Conservation (phyloP, 2,113 vertebrate species). For the Limanda limanda region DNA sequence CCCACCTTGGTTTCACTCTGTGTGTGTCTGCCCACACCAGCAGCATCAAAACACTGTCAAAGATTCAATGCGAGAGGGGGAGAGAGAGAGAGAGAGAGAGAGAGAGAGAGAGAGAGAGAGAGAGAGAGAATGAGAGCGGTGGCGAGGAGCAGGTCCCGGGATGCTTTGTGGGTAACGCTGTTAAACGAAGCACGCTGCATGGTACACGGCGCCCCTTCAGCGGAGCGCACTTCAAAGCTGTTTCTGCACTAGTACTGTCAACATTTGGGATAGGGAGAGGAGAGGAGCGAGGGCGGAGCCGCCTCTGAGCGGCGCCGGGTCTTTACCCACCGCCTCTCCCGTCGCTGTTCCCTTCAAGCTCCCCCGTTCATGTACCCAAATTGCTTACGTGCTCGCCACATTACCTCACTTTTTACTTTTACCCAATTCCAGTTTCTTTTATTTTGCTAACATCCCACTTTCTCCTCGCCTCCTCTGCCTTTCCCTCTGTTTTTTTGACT, state of each 20-base stretch:
- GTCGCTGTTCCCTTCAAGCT: slow-evolving; percentile 78
- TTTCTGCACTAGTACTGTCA: slow-evolving; percentile 85
- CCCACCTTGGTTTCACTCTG: slow-evolving; percentile 49
- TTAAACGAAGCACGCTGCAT: slow-evolving; percentile 78
- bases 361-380: slow-evolving; percentile 75
- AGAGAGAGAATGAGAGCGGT: slow-evolving; percentile 31
- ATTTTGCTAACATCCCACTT: slow-evolving; percentile 75
- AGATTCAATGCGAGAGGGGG: slow-evolving; percentile 49
- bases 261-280: slow-evolving; percentile 74
- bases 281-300: slow-evolving; percentile 79
- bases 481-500: slow-evolving; percentile 63
- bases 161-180: slow-evolving; percentile 77
- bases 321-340: slow-evolving; percentile 80
- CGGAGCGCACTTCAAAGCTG: slow-evolving; percentile 82
- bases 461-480: slow-evolving; percentile 62
- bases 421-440: slow-evolving; percentile 71
- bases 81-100: slow-evolving; percentile 47
- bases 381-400: slow-evolving; percentile 71
- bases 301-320: slow-evolving; percentile 81
- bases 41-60: slow-evolving; percentile 69
- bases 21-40: slow-evolving; percentile 65
- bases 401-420: slow-evolving; percentile 66
- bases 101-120: slow-evolving; percentile 32
- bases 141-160: slow-evolving; percentile 73
- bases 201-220: slow-evolving; percentile 76